Evolutionary conservation across 2,888 invertebrate species (phyloP).

Genomic region (Apodemia hepburni): DNA sequence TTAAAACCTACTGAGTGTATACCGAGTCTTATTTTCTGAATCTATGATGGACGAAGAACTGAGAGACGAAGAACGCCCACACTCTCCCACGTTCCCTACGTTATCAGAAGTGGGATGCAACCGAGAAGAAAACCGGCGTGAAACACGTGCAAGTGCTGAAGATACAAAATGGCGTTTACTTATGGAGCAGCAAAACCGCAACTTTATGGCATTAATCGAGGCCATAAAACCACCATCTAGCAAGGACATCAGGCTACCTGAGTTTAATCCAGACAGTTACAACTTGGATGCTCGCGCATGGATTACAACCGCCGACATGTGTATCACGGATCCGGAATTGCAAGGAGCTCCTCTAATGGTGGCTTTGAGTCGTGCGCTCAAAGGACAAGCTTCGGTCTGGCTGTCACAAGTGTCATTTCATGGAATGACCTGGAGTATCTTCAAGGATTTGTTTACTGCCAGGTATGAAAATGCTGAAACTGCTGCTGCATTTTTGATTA

Average conservation of each 20-base stretch:
- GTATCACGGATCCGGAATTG: background rate
- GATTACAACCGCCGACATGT: conserved; percentile 8
- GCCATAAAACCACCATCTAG: background rate
- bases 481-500: background rate
- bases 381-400: conserved; percentile 26
- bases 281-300: conserved; percentile 16
- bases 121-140: too few species aligned
- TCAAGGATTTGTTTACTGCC: conserved; percentile 24
- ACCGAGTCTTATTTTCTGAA: too few species aligned
- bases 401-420: conserved; percentile 25
- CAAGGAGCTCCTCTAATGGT: conserved; percentile 18
- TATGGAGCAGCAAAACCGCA: background rate
- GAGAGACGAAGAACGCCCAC: too few species aligned
- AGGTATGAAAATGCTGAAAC: conserved; percentile 17
- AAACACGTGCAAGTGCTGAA: background rate
- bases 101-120: background rate
- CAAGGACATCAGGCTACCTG: background rate
- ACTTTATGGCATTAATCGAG: background rate
- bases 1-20: too few species aligned
- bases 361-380: conserved; percentile 22
- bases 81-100: too few species aligned
- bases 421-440: conserved; percentile 27
- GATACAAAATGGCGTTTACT: background rate
- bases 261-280: conserved; percentile 14
- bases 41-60: too few species aligned